Conservation (phyloP, 2,888 invertebrate species). For the Dryobotodes eremita region DNA sequence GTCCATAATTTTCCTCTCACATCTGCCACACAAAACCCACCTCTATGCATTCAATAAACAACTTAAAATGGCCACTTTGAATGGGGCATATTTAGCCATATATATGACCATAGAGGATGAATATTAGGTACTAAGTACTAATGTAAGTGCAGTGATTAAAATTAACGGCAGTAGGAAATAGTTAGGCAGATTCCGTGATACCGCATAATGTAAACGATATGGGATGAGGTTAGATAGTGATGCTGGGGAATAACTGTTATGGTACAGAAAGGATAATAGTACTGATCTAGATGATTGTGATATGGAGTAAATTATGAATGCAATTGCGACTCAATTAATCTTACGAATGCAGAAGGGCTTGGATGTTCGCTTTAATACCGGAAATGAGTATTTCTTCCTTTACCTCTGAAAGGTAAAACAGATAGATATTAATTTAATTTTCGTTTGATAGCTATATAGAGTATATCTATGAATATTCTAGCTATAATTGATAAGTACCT, state of each 20-base stretch:
- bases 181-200: conserved; percentile 52
- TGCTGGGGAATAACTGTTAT: conserved; percentile 37
- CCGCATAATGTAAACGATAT: conserved; percentile 51
- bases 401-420: background rate
- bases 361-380: background rate
- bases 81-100: conserved; percentile 21
- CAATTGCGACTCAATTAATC: conserved; percentile 16
- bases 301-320: conserved; percentile 17
- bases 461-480: background rate
- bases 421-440: background rate
- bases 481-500: too few relatives aligned
- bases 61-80: conserved; percentile 33
- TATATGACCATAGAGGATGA: conserved; percentile 35
- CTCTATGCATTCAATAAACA: conserved; percentile 48
- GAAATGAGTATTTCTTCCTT: background rate
- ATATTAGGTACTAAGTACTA: conserved; percentile 61
- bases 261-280: conserved; percentile 20
- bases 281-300: background rate
- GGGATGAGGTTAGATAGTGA: conserved; percentile 16
- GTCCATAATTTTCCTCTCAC: conserved; percentile 41
- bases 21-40: conserved; percentile 23
- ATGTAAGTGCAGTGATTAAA: conserved; percentile 58
- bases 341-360: background rate
- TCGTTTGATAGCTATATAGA: background rate
- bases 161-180: conserved; percentile 50